Conservation (phyloP, 1,140 invertebrate genomes). For the Macrotrachela quadricornifera region DNA sequence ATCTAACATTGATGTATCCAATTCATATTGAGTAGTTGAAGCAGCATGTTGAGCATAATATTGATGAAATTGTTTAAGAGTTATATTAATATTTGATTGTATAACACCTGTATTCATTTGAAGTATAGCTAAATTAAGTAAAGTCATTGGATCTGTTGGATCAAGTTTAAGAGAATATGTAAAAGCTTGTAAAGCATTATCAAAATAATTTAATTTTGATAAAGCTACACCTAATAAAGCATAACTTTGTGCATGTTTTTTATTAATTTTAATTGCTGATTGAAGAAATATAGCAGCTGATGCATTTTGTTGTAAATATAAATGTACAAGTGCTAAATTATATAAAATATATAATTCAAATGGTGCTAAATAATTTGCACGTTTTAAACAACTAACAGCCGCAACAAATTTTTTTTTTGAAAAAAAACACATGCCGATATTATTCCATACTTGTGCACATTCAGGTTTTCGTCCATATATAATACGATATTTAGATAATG, state of each 20-base stretch:
- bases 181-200: slow-evolving; percentile 41
- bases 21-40: too few species aligned
- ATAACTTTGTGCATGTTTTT: slow-evolving; percentile 43
- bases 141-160: background rate
- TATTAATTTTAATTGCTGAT: slow-evolving; percentile 47
- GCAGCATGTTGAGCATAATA: too few species aligned
- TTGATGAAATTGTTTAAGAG: too few species aligned
- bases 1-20: too few species aligned
- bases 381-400: slow-evolving; percentile 52
- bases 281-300: slow-evolving; percentile 60
- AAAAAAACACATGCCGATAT: slow-evolving; percentile 76
- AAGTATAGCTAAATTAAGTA: too few species aligned
- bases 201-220: slow-evolving; percentile 39
- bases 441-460: slow-evolving; percentile 66
- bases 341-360: slow-evolving; percentile 59
- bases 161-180: slow-evolving; percentile 40
- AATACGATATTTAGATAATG: slow-evolving; percentile 57
- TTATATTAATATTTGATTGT: too few species aligned
- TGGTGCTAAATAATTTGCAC: slow-evolving; percentile 54
- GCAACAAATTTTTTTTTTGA: slow-evolving; percentile 75
- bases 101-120: too few species aligned
- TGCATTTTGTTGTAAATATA: slow-evolving; percentile 54
- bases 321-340: slow-evolving; percentile 54
- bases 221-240: slow-evolving; percentile 39
- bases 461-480: slow-evolving; percentile 50